Evolutionary conservation across 2,113 vertebrate genomes (phyloP).

Genomic region (Ovibos moschatus): DNA sequence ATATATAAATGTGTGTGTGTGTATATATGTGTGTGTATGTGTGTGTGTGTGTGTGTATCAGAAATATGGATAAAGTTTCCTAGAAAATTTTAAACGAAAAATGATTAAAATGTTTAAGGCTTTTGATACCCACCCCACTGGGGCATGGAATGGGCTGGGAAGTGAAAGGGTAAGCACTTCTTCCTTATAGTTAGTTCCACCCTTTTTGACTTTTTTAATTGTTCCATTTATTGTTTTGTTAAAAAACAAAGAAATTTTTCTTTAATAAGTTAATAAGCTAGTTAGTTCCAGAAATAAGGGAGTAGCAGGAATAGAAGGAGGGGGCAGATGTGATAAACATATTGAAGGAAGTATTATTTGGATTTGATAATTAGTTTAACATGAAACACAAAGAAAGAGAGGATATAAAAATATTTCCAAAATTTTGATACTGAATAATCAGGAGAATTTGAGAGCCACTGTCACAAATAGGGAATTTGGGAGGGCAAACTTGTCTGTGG

Average conservation of each 20-base stretch:
- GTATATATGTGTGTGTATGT: fast-evolving
- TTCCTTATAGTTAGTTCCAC: not conserved
- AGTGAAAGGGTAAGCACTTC: not conserved
- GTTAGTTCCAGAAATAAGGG: not conserved
- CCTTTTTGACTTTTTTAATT: not conserved
- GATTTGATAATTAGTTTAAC: not conserved
- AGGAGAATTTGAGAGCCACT: not conserved
- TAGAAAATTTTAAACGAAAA: not conserved
- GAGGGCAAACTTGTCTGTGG: not conserved
- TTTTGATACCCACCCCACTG: not conserved
- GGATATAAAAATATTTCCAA: not conserved
- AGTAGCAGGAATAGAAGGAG: not conserved
- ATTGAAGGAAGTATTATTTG: not conserved
- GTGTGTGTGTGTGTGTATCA: not conserved
- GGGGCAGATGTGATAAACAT: not conserved
- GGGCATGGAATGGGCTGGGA: not conserved
- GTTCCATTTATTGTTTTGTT: not conserved
- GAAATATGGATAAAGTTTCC: not conserved
- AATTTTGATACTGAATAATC: not conserved
- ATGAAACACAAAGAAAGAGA: not conserved
- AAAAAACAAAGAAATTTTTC: not conserved
- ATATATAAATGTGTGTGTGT: too few species aligned
- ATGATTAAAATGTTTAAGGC: not conserved
- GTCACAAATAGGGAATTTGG: not conserved
- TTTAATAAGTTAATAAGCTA: not conserved